Percentiles rank a stretch among this genome's conserved stretches.
Conservation (phyloP, 2,888 invertebrate species). For the Gandaritis pyraliata region DNA sequence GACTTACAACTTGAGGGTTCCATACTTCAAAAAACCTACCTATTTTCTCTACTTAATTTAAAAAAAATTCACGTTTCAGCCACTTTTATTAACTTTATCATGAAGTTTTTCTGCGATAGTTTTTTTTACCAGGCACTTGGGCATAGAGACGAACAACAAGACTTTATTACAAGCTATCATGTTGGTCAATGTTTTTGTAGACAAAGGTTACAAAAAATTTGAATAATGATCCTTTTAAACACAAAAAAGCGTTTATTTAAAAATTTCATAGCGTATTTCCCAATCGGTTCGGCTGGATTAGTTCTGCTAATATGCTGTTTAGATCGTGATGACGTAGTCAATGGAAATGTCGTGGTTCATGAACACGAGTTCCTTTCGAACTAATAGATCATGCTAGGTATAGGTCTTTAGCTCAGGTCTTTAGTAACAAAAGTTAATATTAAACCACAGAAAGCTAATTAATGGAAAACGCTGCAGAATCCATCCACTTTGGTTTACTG, state of each 20-base stretch:
- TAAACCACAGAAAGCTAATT: background rate
- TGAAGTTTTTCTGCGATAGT: too few relatives aligned
- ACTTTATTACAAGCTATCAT: background rate
- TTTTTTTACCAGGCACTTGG: too few relatives aligned
- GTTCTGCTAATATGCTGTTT: conserved; percentile 25
- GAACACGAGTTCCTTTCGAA: conserved; percentile 52
- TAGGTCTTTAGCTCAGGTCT: too few relatives aligned
- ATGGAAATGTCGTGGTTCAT: conserved; percentile 55
- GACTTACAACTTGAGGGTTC: too few relatives aligned
- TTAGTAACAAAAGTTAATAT: background rate
- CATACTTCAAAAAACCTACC: too few relatives aligned
- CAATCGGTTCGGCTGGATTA: conserved; percentile 30
- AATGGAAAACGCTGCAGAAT: background rate
- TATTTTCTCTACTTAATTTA: too few relatives aligned
- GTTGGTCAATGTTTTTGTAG: background rate
- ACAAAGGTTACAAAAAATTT: background rate
- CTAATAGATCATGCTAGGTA: conserved; percentile 32
- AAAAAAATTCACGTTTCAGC: too few relatives aligned
- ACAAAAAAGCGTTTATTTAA: background rate
- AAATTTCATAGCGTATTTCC: conserved; percentile 18
- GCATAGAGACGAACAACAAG: too few relatives aligned
- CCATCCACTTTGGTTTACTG: too few relatives aligned
- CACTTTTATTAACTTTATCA: too few relatives aligned
- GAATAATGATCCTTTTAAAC: background rate
- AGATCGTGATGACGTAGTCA: conserved; percentile 47